Evolutionary conservation across 2,797 vertebrate species (phyloP).

Genomic region (Sebastes baramenuke): DNA sequence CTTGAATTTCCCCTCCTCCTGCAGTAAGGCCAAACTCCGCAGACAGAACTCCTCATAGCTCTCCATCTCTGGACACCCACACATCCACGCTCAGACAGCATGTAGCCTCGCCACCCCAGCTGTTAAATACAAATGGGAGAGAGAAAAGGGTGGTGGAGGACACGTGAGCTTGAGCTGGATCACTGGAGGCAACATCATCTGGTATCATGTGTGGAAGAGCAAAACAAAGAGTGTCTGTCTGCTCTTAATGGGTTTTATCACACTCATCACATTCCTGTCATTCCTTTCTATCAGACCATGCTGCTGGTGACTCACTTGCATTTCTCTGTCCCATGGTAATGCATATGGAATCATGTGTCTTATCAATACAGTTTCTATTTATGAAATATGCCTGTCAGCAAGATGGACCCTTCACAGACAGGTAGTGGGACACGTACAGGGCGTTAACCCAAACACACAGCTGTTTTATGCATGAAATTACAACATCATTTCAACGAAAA

Average conservation of each 20-base stretch:
- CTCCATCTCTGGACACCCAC: constrained; percentile 85
- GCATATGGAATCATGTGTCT: background rate
- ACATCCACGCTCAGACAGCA: constrained; percentile 65
- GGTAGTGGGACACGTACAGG: background rate
- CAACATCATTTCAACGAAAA: background rate
- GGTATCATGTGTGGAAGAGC: constrained; percentile 37
- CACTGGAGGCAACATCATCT: background rate
- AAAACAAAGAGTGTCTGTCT: constrained; percentile 60
- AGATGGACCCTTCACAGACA: constrained; percentile 3
- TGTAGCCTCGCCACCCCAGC: constrained; percentile 49
- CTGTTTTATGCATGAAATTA: background rate
- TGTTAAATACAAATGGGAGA: constrained; percentile 34
- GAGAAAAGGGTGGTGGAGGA: background rate
- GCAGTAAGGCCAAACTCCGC: constrained; percentile 83
- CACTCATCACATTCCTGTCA: constrained; percentile 76
- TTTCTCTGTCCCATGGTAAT: constrained; percentile 28
- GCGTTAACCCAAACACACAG: constrained; percentile 4
- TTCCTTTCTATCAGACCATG: constrained; percentile 50
- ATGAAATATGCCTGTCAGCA: constrained; percentile 37
- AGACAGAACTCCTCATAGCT: constrained; percentile 90
- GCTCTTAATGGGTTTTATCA: constrained; percentile 46
- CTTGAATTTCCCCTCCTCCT: constrained; percentile 68
- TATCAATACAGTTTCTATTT: constrained; percentile 58
- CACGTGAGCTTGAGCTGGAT: constrained; percentile 26
- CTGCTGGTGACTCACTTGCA: constrained; percentile 30